These are phyloP conservation scores for Darwinula stevensoni DNA, from an alignment of 2,888 invertebrate genomes.

Conservation along the genomic window DNA sequence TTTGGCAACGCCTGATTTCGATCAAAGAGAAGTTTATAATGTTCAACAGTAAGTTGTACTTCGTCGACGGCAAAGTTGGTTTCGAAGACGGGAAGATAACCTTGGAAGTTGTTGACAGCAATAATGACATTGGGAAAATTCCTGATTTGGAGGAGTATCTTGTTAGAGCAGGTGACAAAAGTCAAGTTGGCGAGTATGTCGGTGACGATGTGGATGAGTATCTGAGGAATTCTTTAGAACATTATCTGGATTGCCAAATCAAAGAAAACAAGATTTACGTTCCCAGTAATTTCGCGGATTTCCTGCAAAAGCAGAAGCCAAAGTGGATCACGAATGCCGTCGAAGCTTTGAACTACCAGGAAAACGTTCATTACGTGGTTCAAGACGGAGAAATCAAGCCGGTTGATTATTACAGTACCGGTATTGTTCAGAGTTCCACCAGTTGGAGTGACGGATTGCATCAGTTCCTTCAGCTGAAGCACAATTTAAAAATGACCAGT, in stretches of 20 bases:
- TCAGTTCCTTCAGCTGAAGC: slow-evolving; percentile 10
- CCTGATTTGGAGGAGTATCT: slow-evolving; percentile 1
- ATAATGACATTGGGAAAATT: slow-evolving; percentile 1
- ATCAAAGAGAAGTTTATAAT: slow-evolving; percentile 1
- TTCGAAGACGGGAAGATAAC: slow-evolving; percentile 1
- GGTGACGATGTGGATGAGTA: slow-evolving; percentile 2
- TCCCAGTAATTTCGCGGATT: slow-evolving; percentile 1
- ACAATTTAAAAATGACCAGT: slow-evolving; percentile 7
- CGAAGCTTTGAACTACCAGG: slow-evolving; percentile 8
- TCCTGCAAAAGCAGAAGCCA: slow-evolving; percentile 2
- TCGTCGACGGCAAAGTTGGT: slow-evolving; percentile 1
- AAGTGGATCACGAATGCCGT: slow-evolving; percentile 9
- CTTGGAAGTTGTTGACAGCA: neutral
- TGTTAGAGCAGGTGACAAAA: neutral
- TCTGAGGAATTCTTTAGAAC: neutral
- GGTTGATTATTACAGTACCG: slow-evolving; percentile 10
- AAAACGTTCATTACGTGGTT: slow-evolving; percentile 9
- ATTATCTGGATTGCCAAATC: neutral
- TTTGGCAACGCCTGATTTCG: slow-evolving; percentile 2
- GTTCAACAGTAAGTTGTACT: slow-evolving; percentile 1
- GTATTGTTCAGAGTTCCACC: slow-evolving; percentile 9
- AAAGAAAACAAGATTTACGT: slow-evolving; percentile 1
- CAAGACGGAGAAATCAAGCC: slow-evolving; percentile 9
- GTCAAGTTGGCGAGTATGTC: slow-evolving; percentile 2
- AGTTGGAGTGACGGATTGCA: slow-evolving; percentile 9